These are phyloP conservation scores for Xylocampa areola DNA, from an alignment of 2,888 invertebrate species.

Conservation along the genomic window DNA sequence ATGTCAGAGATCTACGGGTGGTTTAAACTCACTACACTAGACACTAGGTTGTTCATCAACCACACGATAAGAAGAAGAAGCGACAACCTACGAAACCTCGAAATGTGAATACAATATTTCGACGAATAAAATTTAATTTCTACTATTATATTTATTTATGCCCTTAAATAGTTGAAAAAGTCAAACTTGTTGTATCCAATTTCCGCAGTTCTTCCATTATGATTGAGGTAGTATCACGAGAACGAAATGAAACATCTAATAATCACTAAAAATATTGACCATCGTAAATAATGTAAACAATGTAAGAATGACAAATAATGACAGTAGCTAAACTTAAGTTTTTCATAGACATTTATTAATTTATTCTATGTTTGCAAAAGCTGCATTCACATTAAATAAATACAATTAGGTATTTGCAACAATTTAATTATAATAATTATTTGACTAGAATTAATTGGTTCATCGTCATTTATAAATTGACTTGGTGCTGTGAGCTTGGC, in stretches of 20 bases:
- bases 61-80: too few species aligned
- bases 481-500: conserved; percentile 63
- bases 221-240: background rate
- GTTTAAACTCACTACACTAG: too few species aligned
- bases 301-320: conserved; percentile 20
- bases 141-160: too few species aligned
- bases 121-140: too few species aligned
- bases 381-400: conserved; percentile 7
- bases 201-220: conserved; percentile 1
- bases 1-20: too few species aligned
- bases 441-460: conserved; percentile 42
- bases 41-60: too few species aligned
- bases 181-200: too few species aligned
- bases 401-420: conserved; percentile 1
- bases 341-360: too few species aligned
- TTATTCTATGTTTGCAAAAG: conserved; percentile 1
- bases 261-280: conserved; percentile 33
- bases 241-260: conserved; percentile 5
- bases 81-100: too few species aligned
- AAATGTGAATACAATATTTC: too few species aligned
- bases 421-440: conserved; percentile 30
- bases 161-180: too few species aligned
- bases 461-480: conserved; percentile 48
- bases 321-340: too few species aligned
- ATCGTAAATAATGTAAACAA: conserved; percentile 2